These are phyloP conservation scores for Aurelia coerulea DNA, from an alignment of 30 jellyfish, hydroid and myxozoan species.

Conservation along the genomic window DNA sequence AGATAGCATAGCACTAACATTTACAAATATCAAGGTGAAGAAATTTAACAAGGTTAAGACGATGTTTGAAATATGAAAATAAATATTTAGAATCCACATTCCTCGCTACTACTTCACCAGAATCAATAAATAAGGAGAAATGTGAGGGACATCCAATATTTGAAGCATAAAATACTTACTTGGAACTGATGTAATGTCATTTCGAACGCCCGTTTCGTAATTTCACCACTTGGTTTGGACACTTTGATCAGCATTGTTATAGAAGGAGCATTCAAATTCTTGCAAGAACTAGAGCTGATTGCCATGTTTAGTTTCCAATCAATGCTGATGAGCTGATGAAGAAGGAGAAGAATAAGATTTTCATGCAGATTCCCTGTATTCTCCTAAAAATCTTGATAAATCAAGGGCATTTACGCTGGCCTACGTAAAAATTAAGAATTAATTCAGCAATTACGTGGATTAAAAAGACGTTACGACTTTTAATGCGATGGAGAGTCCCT, in stretches of 20 bases:
- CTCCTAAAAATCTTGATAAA: too few relatives aligned
- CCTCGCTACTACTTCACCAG: not conserved
- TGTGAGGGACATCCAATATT: not conserved
- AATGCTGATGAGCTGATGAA: constrained; percentile 36
- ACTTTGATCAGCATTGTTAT: constrained; percentile 59
- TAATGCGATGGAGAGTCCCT: too few relatives aligned
- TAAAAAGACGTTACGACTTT: too few relatives aligned
- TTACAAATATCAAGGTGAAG: too few relatives aligned
- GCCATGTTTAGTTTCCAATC: constrained; percentile 90
- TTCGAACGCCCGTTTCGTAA: constrained; percentile 42
- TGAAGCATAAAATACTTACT: constrained; percentile 22
- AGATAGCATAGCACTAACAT: too few relatives aligned
- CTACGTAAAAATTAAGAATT: too few relatives aligned
- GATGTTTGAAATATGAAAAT: not conserved
- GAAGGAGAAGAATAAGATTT: not conserved
- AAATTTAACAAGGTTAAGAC: too few relatives aligned
- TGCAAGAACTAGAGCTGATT: constrained; percentile 69
- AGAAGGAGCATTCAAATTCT: constrained; percentile 59
- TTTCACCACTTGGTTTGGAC: constrained; percentile 46
- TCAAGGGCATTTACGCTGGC: too few relatives aligned
- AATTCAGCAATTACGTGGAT: too few relatives aligned
- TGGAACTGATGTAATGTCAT: constrained; percentile 66
- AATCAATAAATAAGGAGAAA: not conserved
- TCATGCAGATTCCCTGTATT: not conserved
- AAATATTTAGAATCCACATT: not conserved